phyloP scores from a whole-genome alignment of 2,113 vertebrate species.

The Thermophis baileyi region DNA sequence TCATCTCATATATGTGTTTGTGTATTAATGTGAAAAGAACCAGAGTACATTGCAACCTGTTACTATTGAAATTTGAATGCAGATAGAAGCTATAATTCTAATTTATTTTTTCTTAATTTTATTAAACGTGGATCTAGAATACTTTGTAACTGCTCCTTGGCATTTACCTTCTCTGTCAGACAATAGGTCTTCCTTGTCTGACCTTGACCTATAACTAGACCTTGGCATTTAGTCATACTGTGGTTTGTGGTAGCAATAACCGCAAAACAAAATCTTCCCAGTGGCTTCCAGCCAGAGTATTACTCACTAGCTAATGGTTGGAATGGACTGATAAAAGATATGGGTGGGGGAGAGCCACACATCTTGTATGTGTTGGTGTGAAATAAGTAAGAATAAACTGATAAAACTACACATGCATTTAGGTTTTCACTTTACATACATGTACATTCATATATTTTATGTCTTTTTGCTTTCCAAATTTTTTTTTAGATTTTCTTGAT shows the following conservation, averaged over 20 bases:
- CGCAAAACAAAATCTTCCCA: constrained; percentile 70
- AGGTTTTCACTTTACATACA: neutral
- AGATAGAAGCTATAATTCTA: neutral
- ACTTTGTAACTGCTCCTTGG: neutral
- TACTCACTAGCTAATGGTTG: constrained; percentile 68
- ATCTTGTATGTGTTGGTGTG: constrained; percentile 35
- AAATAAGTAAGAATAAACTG: constrained; percentile 25
- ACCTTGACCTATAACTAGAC: constrained; percentile 71
- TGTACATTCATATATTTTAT: neutral
- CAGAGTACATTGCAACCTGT: neutral
- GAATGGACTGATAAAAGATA: constrained; percentile 56
- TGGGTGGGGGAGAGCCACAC: constrained; percentile 16
- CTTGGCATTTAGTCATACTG: constrained; percentile 59
- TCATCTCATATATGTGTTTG: neutral
- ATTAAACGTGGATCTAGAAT: neutral
- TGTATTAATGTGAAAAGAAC: neutral
- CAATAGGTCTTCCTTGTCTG: constrained; percentile 37
- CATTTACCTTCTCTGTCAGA: constrained; percentile 21
- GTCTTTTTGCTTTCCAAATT: neutral
- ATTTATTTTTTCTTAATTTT: neutral
- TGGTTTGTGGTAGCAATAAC: constrained; percentile 71
- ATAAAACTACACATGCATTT: neutral
- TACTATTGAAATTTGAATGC: neutral
- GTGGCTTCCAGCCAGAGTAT: constrained; percentile 53
- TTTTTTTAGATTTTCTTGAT: neutral